These are phyloP conservation scores for Notarius quadriscutis DNA, from an alignment of 2,113 vertebrate genomes.

Conservation along the genomic window DNA sequence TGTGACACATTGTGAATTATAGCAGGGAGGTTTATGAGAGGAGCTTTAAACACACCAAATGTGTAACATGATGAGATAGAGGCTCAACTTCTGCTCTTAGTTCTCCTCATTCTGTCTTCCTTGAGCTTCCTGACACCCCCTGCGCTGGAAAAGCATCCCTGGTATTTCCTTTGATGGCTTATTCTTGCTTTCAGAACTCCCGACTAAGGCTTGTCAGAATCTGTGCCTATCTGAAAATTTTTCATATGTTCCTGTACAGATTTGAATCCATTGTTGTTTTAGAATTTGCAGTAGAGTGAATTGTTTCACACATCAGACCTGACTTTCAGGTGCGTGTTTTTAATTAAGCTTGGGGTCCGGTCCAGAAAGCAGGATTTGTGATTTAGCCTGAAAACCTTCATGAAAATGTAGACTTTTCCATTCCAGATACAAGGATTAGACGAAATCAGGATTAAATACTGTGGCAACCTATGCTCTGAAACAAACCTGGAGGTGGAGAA, in stretches of 20 bases:
- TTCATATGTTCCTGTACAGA: background rate
- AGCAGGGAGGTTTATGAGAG: background rate
- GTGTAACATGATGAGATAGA: background rate
- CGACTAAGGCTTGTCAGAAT: background rate
- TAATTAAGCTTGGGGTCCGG: background rate
- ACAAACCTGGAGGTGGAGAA: background rate
- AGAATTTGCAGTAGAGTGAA: background rate
- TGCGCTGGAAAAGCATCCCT: background rate
- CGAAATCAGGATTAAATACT: background rate
- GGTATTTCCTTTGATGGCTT: conserved; percentile 39
- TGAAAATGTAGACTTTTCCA: background rate
- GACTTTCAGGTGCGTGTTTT: background rate
- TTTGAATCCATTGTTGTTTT: background rate
- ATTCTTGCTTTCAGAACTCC: background rate
- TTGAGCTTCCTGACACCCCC: background rate
- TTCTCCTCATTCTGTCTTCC: background rate
- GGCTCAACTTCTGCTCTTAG: background rate
- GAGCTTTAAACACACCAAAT: background rate
- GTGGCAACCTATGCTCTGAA: background rate
- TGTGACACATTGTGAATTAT: background rate
- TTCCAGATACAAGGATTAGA: conserved; percentile 7
- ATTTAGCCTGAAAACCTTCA: conserved; percentile 3
- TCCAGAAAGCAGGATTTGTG: background rate
- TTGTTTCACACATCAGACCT: background rate
- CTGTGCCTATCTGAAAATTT: background rate